Evolutionary conservation across 2,888 invertebrate genomes (phyloP).

Genomic region (Acleris cristana): DNA sequence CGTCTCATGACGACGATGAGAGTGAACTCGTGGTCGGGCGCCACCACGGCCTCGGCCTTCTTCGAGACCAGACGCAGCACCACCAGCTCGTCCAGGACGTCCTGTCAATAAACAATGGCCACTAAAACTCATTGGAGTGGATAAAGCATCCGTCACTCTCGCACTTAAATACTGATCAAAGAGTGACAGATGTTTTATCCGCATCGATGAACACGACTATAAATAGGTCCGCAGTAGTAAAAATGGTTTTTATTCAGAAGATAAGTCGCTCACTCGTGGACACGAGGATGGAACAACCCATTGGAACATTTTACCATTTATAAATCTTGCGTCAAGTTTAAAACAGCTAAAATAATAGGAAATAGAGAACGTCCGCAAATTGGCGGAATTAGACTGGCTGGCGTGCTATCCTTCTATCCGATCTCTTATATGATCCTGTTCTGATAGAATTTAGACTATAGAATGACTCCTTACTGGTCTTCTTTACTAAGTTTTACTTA

Average conservation of each 20-base stretch:
- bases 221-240: too few relatives aligned
- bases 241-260: too few relatives aligned
- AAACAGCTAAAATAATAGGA: background rate
- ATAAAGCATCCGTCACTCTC: too few relatives aligned
- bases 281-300: background rate
- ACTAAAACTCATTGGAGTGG: background rate
- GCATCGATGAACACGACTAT: too few relatives aligned
- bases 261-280: too few relatives aligned
- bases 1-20: slow-evolving; percentile 74
- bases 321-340: too few relatives aligned
- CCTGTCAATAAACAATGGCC: slow-evolving; percentile 51
- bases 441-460: too few relatives aligned
- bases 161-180: too few relatives aligned
- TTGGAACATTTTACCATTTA: background rate
- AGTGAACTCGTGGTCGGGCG: slow-evolving; percentile 72
- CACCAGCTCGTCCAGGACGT: slow-evolving; percentile 69
- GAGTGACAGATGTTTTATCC: too few relatives aligned
- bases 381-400: too few relatives aligned
- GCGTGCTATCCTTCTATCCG: too few relatives aligned
- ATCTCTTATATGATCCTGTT: too few relatives aligned
- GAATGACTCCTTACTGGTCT: background rate
- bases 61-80: slow-evolving; percentile 70
- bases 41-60: slow-evolving; percentile 76
- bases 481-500: slow-evolving; percentile 49
- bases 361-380: background rate